phyloP scores from a whole-genome alignment of 1,140 invertebrate species.

The Dinothrombium tinctorium region DNA sequence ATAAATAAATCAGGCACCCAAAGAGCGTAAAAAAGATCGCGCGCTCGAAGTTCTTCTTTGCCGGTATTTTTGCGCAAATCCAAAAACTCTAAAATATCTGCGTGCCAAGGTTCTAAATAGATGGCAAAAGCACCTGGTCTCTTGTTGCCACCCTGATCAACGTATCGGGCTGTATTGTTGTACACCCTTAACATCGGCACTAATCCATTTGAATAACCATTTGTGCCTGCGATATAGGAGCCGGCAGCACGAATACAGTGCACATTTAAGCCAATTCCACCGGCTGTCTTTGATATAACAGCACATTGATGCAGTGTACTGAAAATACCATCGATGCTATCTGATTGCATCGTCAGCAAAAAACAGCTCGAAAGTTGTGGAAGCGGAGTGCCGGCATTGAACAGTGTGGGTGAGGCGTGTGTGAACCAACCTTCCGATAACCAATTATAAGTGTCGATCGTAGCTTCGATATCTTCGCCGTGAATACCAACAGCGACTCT shows the following conservation, averaged over 20 bases:
- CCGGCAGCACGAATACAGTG: constrained; percentile 85
- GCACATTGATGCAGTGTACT: constrained; percentile 82
- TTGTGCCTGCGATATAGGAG: constrained; percentile 75
- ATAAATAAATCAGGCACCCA: constrained; percentile 99
- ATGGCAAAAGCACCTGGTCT: constrained; percentile 96
- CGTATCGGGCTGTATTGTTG: constrained; percentile 87
- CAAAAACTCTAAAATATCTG: constrained; percentile 85
- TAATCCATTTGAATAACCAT: constrained; percentile 85
- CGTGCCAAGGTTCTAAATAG: constrained; percentile 97
- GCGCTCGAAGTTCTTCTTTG: constrained; percentile 67
- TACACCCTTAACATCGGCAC: constrained; percentile 90
- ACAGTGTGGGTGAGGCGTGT: constrained; percentile 90
- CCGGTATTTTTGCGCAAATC: constrained; percentile 84
- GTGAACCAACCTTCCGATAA: constrained; percentile 91
- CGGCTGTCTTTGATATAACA: constrained; percentile 85
- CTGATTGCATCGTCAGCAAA: constrained; percentile 74
- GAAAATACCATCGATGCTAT: constrained; percentile 97
- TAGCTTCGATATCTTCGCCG: constrained; percentile 68
- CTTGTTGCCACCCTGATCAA: constrained; percentile 59
- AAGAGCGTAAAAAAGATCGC: constrained; percentile 90
- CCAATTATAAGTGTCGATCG: constrained; percentile 88
- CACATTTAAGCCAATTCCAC: constrained; percentile 88
- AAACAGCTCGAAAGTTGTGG: constrained; percentile 92
- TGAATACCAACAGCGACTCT: constrained; percentile 90
- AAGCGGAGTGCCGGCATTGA: constrained; percentile 69